Conservation (phyloP, 2,113 vertebrate genomes). For the Rhipidura dahli region DNA sequence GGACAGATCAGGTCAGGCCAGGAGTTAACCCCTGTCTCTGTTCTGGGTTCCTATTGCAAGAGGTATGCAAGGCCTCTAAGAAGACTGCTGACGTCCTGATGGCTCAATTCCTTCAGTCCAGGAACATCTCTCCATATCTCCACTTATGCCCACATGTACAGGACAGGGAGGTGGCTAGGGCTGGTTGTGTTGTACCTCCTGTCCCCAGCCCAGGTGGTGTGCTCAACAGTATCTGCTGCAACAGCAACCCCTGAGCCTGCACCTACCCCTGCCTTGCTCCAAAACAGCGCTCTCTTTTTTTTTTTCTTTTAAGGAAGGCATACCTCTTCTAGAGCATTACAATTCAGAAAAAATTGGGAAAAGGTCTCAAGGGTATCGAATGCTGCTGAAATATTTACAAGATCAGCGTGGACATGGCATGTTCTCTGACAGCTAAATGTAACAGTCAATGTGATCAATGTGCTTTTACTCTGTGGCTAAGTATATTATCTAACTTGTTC, state of each 20-base stretch:
- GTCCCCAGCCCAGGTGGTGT: rapidly evolving
- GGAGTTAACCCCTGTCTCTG: not conserved
- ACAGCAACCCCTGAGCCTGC: not conserved
- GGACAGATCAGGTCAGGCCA: not conserved
- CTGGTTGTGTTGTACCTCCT: not conserved
- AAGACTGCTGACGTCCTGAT: not conserved
- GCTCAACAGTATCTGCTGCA: not conserved
- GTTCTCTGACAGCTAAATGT: not conserved
- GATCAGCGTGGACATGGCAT: not conserved
- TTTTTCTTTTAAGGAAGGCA: not conserved
- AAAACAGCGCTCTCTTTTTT: not conserved
- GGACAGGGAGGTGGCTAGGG: not conserved
- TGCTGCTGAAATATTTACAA: not conserved
- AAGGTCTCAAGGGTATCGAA: not conserved
- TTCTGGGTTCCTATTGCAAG: not conserved
- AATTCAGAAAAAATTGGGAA: not conserved
- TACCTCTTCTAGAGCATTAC: not conserved
- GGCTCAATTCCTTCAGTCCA: not conserved
- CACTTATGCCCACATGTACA: rapidly evolving
- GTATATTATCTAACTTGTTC: not conserved
- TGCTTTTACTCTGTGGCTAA: not conserved
- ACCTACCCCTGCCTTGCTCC: not conserved
- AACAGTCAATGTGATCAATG: not conserved
- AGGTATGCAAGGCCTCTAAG: not conserved
- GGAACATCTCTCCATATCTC: not conserved